These are phyloP conservation scores for Acrossocheilus fasciatus DNA, from an alignment of 2,797 vertebrate genomes.

Conservation along the genomic window DNA sequence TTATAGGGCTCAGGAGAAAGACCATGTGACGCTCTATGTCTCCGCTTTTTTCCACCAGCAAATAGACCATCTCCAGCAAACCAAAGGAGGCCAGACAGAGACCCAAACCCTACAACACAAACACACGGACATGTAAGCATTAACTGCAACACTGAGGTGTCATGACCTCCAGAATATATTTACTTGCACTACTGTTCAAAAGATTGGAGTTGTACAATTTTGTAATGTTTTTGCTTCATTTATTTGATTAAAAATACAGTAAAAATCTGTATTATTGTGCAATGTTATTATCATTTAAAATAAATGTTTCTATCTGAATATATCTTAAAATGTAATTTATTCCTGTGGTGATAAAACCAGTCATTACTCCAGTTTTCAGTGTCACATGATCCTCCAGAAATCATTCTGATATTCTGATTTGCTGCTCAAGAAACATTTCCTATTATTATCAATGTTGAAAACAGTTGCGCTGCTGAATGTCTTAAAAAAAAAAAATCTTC, in stretches of 20 bases:
- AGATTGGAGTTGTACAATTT: too few species aligned
- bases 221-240: background rate
- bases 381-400: background rate
- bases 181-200: background rate
- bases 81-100: conserved; percentile 70
- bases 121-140: conserved; percentile 6
- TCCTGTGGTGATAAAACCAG: background rate
- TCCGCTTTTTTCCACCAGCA: conserved; percentile 64
- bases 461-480: background rate
- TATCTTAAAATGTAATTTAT: background rate
- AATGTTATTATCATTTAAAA: background rate
- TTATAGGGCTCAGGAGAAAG: conserved; percentile 76
- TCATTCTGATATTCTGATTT: background rate
- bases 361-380: background rate
- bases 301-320: background rate
- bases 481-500: background rate
- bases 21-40: conserved; percentile 67
- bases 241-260: background rate
- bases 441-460: background rate
- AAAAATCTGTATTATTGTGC: background rate
- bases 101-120: conserved; percentile 64
- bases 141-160: background rate
- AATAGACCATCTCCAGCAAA: conserved; percentile 72
- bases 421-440: background rate
- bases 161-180: background rate